phyloP scores from a whole-genome alignment of 2,797 vertebrate genomes.

The Bradypodion pumilum region DNA sequence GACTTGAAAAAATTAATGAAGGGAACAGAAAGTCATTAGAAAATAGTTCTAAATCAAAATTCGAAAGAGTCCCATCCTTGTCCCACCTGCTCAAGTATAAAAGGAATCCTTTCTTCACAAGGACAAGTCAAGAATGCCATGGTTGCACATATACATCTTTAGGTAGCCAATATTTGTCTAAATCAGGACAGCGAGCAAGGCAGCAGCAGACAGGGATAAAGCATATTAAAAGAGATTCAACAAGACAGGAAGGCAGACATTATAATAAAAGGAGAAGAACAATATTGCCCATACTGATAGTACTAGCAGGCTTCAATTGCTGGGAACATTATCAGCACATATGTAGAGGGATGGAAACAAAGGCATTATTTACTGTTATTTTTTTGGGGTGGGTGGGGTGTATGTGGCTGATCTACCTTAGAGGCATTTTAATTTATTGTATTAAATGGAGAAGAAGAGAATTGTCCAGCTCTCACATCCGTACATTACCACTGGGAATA shows the following conservation, averaged over 20 bases:
- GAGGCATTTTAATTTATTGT: background rate
- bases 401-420: background rate
- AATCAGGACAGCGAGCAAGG: conserved; percentile 19
- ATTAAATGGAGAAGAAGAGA: background rate
- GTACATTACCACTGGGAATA: no score
- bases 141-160: background rate
- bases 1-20: conserved; percentile 6
- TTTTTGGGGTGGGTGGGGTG: background rate
- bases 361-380: background rate
- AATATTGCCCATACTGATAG: background rate
- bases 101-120: background rate
- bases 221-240: background rate
- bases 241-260: background rate
- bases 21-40: background rate
- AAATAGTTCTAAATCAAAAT: background rate
- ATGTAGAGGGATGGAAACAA: background rate
- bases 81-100: background rate
- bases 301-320: background rate
- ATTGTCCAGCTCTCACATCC: no score
- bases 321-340: background rate
- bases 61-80: no score
- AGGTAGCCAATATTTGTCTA: conserved; percentile 27
- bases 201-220: background rate
- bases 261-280: background rate
- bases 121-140: background rate